phyloP scores from a whole-genome alignment of 2,888 invertebrate species.

The Ditula angustiorana region DNA sequence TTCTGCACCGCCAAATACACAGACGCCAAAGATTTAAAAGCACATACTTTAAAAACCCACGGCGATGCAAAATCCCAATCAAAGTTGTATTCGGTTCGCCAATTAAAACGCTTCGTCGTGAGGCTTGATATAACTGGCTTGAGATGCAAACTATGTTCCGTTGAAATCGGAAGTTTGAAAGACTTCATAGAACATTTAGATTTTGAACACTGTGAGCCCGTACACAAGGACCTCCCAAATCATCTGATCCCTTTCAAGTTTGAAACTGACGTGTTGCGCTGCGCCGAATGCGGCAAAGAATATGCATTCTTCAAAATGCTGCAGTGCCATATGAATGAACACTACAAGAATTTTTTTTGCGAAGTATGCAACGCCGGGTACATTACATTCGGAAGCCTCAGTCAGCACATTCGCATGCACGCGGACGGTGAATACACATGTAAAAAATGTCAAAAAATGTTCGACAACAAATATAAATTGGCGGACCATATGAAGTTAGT shows the following conservation, averaged over 20 bases:
- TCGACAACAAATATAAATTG: neutral
- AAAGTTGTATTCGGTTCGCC: slow-evolving; percentile 49
- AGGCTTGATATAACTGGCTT: slow-evolving; percentile 46
- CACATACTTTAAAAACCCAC: slow-evolving; percentile 57
- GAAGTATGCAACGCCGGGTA: slow-evolving; percentile 4
- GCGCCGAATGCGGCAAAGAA: slow-evolving; percentile 26
- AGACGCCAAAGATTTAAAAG: slow-evolving; percentile 60
- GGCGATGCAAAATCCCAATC: slow-evolving; percentile 50
- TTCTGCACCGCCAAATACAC: slow-evolving; percentile 65
- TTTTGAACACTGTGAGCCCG: neutral
- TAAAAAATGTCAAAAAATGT: neutral
- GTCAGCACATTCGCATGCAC: neutral
- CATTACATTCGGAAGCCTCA: neutral
- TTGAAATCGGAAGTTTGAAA: neutral
- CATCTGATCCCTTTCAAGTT: slow-evolving; percentile 39
- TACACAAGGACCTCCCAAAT: slow-evolving; percentile 7
- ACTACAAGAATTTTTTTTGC: slow-evolving; percentile 42
- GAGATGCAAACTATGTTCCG: neutral
- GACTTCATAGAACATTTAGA: slow-evolving; percentile 2
- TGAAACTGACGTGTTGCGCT: slow-evolving; percentile 17
- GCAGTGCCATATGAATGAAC: slow-evolving; percentile 29
- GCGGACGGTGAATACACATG: slow-evolving; percentile 3
- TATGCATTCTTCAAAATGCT: slow-evolving; percentile 35
- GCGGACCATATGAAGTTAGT: slow-evolving; percentile 9
- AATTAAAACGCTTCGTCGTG: slow-evolving; percentile 38